These are phyloP conservation scores for Gouania willdenowi DNA, from an alignment of 2,797 vertebrate species.

Conservation along the genomic window DNA sequence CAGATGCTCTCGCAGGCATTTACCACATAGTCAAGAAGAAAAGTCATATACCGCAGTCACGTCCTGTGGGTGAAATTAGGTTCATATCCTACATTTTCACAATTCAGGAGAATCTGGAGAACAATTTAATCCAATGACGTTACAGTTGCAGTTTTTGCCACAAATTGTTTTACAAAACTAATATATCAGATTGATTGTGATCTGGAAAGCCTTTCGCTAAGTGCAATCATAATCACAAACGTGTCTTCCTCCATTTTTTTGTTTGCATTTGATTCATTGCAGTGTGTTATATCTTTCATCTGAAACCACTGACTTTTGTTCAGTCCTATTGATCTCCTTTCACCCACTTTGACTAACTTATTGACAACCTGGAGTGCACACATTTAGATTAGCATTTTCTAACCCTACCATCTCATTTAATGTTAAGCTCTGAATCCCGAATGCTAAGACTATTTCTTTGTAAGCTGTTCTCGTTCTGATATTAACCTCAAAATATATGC, in stretches of 20 bases:
- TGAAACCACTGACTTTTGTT: conserved; percentile 45
- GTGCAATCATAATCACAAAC: neutral
- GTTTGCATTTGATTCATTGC: neutral
- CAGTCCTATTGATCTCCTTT: conserved; percentile 48
- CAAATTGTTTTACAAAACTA: too few species aligned
- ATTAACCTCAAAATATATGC: too few species aligned
- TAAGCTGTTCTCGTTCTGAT: too few species aligned
- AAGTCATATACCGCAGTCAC: conserved; percentile 38
- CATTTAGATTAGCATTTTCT: conserved; percentile 1
- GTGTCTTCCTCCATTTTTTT: too few species aligned
- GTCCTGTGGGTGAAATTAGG: conserved; percentile 40
- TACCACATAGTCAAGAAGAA: conserved; percentile 22
- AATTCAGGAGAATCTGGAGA: conserved; percentile 17
- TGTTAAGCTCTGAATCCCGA: too few species aligned
- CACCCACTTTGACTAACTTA: conserved; percentile 47
- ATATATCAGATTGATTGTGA: too few species aligned
- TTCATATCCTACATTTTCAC: conserved; percentile 27
- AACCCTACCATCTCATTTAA: neutral
- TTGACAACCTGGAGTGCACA: conserved; percentile 59
- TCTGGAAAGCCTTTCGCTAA: too few species aligned
- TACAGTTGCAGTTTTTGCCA: conserved; percentile 33
- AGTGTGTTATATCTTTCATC: conserved; percentile 15
- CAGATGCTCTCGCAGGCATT: conserved; percentile 4
- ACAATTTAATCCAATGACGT: conserved; percentile 24
- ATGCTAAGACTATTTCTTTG: too few species aligned